These are phyloP conservation scores for Mormyrops boulengeri DNA, from an alignment of 2,797 vertebrate species.

Conservation along the genomic window DNA sequence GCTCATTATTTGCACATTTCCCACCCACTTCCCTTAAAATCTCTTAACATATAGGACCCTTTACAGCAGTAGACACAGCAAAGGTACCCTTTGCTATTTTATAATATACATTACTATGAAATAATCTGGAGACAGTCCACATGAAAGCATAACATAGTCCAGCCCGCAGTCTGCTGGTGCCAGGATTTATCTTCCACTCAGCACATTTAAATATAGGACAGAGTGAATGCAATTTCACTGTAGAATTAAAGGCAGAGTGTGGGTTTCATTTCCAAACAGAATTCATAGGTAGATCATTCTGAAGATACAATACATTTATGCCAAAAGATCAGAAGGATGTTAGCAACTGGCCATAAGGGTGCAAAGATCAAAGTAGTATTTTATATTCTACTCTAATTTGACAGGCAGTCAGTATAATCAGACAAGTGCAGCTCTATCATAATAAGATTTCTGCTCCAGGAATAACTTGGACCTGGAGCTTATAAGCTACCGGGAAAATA, in stretches of 20 bases:
- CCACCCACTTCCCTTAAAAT: not conserved
- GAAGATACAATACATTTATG: not conserved
- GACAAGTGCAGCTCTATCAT: not conserved
- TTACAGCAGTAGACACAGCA: not conserved
- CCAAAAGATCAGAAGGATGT: not conserved
- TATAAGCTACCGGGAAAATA: not conserved
- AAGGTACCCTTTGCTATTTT: not conserved
- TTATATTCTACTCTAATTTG: not conserved
- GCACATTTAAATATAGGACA: constrained; percentile 6
- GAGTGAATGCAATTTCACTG: not conserved
- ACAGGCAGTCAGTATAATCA: not conserved
- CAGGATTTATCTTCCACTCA: constrained; percentile 1
- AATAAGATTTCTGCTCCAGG: not conserved
- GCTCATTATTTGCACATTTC: not conserved
- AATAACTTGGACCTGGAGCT: not conserved
- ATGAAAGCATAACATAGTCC: not conserved
- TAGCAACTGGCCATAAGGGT: not conserved
- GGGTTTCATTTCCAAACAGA: not conserved
- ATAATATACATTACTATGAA: not conserved
- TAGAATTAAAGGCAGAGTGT: not conserved
- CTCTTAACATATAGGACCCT: not conserved
- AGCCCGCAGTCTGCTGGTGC: not conserved
- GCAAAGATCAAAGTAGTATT: not conserved
- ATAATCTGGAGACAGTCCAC: not conserved
- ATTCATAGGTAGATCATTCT: not conserved